Conservation (phyloP, 2,888 invertebrate genomes). For the Caenorhabditis doughertyi region DNA sequence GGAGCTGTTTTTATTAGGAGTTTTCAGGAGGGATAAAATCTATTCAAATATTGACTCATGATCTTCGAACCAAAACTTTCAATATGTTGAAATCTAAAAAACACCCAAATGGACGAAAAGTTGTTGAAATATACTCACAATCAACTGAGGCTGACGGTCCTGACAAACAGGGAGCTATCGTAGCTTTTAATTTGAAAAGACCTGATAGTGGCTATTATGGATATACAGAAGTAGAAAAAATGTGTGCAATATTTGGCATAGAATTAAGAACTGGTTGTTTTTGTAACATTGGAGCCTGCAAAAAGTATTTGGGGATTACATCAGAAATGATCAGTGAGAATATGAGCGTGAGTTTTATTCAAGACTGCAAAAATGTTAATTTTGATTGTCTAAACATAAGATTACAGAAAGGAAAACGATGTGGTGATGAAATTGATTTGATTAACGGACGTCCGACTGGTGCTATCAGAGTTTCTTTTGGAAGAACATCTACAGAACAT, state of each 20-base stretch:
- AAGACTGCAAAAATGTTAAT: background rate
- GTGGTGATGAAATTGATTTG: slow-evolving; percentile 79
- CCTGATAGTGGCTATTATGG: slow-evolving; percentile 90
- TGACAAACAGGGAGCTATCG: slow-evolving; percentile 89
- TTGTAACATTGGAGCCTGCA: slow-evolving; percentile 91
- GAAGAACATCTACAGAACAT: slow-evolving; percentile 90
- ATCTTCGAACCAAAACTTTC: slow-evolving; percentile 31
- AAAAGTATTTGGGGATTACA: slow-evolving; percentile 66
- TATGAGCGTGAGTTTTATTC: slow-evolving; percentile 44
- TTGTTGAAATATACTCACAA: slow-evolving; percentile 65
- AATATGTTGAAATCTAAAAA: slow-evolving; percentile 53
- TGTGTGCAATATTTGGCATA: slow-evolving; percentile 92
- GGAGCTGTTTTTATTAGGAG: background rate
- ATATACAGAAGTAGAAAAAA: slow-evolving; percentile 92
- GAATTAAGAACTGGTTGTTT: slow-evolving; percentile 95
- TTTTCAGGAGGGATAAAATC: slow-evolving; percentile 73
- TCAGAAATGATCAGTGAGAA: slow-evolving; percentile 64
- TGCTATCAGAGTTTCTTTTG: slow-evolving; percentile 93
- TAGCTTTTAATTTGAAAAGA: slow-evolving; percentile 92
- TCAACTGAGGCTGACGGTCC: background rate
- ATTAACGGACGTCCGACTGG: slow-evolving; percentile 91
- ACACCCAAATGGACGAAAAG: slow-evolving; percentile 65
- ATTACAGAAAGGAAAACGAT: slow-evolving; percentile 78
- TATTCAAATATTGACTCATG: slow-evolving; percentile 65
- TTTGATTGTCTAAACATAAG: slow-evolving; percentile 84